Evolutionary conservation across 2,888 invertebrate genomes (phyloP).

Genomic region (Sphaerophoria rueppellii): DNA sequence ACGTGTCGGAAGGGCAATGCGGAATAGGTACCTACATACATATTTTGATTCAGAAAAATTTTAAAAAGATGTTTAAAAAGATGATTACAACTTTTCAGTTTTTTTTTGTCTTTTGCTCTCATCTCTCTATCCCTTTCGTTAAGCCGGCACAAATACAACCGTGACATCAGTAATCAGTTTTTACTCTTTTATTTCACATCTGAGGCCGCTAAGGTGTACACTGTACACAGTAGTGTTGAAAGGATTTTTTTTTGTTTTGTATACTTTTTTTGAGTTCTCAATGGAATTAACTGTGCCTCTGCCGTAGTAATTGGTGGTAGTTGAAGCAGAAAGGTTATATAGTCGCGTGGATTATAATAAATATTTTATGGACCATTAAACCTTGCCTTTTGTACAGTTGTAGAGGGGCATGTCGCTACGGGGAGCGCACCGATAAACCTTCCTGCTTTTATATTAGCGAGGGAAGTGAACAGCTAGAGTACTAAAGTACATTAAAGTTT

Average conservation of each 20-base stretch:
- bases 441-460: too few relatives aligned
- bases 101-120: background rate
- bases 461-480: conserved; percentile 1
- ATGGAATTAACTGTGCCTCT: conserved; percentile 26
- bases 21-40: conserved; percentile 36
- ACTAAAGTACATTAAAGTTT: conserved; percentile 30
- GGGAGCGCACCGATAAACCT: background rate
- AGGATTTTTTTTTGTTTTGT: background rate
- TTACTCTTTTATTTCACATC: background rate
- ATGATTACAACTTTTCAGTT: conserved; percentile 55
- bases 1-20: background rate
- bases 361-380: conserved; percentile 42
- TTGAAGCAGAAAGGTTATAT: conserved; percentile 32
- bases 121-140: background rate
- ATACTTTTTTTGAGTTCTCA: conserved; percentile 15
- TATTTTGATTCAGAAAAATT: conserved; percentile 26
- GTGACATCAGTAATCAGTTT: conserved; percentile 6
- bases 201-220: conserved; percentile 27
- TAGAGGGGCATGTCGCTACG: background rate
- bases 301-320: conserved; percentile 52
- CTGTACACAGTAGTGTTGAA: conserved; percentile 3
- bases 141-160: conserved; percentile 3
- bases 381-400: conserved; percentile 20
- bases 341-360: conserved; percentile 56
- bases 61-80: conserved; percentile 49